Evolutionary conservation across 2,797 vertebrate genomes (phyloP).

Genomic region (Myotis daubentonii): DNA sequence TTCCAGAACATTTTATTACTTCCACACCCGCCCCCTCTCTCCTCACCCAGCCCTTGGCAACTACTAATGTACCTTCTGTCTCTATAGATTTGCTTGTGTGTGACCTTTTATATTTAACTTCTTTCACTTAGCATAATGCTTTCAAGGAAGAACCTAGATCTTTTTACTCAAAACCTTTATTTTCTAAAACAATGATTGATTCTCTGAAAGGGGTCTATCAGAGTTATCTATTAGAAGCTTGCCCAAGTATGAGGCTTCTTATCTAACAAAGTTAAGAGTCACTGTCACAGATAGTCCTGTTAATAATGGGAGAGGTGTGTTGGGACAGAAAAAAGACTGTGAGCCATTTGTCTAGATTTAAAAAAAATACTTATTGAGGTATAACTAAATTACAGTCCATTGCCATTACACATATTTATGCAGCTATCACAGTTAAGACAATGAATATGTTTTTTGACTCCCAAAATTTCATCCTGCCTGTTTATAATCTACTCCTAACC

Average conservation of each 20-base stretch:
- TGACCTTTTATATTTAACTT: neutral
- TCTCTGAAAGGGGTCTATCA: neutral
- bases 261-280: neutral
- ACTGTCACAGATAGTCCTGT: neutral
- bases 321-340: neutral
- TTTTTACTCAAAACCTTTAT: slow-evolving; percentile 1
- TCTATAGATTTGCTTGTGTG: neutral
- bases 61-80: neutral
- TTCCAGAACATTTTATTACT: neutral
- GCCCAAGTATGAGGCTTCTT: neutral
- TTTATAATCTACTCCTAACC: neutral
- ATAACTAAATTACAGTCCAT: neutral
- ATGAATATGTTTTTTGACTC: neutral
- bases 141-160: neutral
- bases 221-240: neutral
- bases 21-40: neutral
- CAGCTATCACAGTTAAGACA: neutral
- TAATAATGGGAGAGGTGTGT: neutral
- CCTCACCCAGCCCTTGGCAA: neutral
- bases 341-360: neutral
- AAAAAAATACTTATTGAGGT: neutral
- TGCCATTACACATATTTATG: neutral
- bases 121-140: slow-evolving; percentile 8
- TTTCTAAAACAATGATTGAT: neutral
- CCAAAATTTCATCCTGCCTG: neutral